Evolutionary conservation across 2,113 vertebrate species (phyloP).

Genomic region (Labrus mixtus): DNA sequence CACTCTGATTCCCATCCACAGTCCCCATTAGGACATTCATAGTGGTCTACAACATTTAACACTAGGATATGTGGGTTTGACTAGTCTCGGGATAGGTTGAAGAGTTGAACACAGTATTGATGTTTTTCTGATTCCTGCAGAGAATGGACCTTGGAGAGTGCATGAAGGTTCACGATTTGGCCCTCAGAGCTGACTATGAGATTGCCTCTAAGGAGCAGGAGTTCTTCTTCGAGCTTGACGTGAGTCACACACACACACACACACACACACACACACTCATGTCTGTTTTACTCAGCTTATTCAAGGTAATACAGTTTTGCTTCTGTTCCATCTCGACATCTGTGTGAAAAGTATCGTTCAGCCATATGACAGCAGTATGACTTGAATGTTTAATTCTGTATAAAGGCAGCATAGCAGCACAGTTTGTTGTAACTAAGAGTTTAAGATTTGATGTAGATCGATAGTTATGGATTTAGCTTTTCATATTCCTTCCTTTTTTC

Average conservation of each 20-base stretch:
- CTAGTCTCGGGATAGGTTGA: background rate
- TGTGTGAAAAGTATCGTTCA: no score
- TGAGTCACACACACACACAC: constrained; percentile 79
- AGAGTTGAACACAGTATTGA: background rate
- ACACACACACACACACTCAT: no score
- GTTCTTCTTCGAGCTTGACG: constrained; percentile 99
- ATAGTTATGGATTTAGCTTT: no score
- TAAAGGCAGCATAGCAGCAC: no score
- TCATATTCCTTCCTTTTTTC: no score
- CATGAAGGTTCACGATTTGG: constrained; percentile 96
- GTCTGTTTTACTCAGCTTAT: no score
- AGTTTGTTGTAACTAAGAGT: no score
- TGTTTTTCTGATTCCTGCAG: constrained; percentile 76
- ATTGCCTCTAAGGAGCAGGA: constrained; percentile 98
- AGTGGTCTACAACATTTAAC: background rate
- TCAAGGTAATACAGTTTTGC: no score
- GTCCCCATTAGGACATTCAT: background rate
- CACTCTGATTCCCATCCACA: background rate
- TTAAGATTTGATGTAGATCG: no score
- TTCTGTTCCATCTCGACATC: no score
- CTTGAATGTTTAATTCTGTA: no score
- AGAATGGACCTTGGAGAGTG: constrained; percentile 99
- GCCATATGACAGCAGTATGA: no score
- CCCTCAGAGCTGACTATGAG: constrained; percentile 97
- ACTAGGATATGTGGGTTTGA: background rate